Conservation (phyloP, 2,113 vertebrate genomes). For the Pelvicachromis taeniatus region DNA sequence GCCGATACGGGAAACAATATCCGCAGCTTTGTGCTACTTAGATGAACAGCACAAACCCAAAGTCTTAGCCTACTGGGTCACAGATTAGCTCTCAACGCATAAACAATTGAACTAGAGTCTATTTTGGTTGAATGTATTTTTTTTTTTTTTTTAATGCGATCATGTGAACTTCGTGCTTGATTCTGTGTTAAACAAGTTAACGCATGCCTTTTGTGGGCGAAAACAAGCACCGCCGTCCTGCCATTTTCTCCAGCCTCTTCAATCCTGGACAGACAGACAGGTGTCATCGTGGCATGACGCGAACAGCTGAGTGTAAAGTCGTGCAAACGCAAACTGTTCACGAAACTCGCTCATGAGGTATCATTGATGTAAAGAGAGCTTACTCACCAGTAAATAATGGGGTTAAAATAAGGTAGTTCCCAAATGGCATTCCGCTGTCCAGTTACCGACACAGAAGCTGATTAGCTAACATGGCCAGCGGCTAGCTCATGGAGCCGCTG, state of each 20-base stretch:
- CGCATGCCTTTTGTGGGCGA: background rate
- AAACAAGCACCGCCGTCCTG: background rate
- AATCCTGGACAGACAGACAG: slow-evolving; percentile 6
- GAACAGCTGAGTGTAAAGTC: background rate
- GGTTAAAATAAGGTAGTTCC: background rate
- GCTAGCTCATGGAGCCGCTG: background rate
- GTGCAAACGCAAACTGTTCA: background rate
- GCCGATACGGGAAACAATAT: slow-evolving; percentile 35
- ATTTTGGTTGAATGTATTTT: background rate
- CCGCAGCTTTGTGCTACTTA: slow-evolving; percentile 12
- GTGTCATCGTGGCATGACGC: background rate
- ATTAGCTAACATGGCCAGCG: background rate
- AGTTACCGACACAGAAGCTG: background rate
- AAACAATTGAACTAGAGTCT: background rate
- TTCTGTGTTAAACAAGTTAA: background rate
- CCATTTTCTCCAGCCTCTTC: background rate
- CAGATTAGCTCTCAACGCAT: background rate
- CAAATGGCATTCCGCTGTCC: background rate
- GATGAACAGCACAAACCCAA: background rate
- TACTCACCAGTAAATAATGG: background rate
- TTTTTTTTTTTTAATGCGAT: background rate
- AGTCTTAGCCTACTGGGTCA: background rate
- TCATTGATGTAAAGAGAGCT: background rate
- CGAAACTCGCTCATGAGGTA: background rate
- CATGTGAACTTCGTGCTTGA: background rate